Conservation (phyloP, 2,113 vertebrate genomes). For the Callospermophilus lateralis region DNA sequence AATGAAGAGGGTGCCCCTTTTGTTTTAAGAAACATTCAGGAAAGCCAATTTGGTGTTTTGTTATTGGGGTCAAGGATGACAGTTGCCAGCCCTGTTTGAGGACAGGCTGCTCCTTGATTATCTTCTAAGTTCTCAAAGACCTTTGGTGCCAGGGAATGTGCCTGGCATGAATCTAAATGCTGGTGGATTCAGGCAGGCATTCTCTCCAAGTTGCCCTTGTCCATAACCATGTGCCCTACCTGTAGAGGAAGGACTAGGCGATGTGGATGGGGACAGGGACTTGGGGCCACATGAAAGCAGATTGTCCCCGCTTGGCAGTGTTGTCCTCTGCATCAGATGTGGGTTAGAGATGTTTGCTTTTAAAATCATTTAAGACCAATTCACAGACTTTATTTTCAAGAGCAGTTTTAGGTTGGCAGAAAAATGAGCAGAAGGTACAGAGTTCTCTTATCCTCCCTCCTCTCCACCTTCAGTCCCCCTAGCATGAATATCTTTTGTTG, state of each 20-base stretch:
- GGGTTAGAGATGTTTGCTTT: neutral
- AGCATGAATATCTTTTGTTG: accelerated
- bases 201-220: no score
- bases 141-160: neutral
- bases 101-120: constrained; percentile 83
- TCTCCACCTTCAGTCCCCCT: accelerated
- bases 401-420: neutral
- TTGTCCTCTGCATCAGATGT: neutral
- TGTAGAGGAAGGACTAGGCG: neutral
- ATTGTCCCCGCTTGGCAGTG: accelerated
- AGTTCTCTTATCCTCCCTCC: accelerated
- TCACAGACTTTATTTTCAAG: neutral
- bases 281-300: accelerated
- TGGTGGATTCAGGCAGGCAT: accelerated
- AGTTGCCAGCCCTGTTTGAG: constrained; percentile 83
- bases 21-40: constrained; percentile 86
- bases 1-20: constrained; percentile 80
- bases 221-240: accelerated
- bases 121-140: neutral
- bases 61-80: constrained; percentile 86
- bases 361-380: neutral
- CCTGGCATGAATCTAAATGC: accelerated
- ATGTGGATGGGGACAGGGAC: accelerated
- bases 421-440: neutral
- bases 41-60: constrained; percentile 86